Conservation (phyloP, 2,888 invertebrate genomes). For the Polymixis flavicincta region DNA sequence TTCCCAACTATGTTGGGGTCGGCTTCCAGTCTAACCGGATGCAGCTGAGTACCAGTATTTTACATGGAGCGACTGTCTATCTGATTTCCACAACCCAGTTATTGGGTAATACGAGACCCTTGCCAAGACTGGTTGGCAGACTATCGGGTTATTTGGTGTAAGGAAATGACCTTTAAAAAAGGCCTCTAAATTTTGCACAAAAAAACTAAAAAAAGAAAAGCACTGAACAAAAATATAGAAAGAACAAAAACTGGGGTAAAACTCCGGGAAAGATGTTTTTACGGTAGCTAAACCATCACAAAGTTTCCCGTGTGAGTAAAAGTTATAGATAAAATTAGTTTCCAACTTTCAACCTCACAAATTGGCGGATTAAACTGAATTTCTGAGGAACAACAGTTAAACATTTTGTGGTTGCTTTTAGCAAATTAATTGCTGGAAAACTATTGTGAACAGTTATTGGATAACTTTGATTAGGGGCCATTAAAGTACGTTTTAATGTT, state of each 20-base stretch:
- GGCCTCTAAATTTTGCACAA: too few species aligned
- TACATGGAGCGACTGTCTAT: too few species aligned
- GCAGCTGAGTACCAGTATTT: too few species aligned
- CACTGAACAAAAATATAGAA: constrained; percentile 30
- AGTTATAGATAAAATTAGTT: constrained; percentile 58
- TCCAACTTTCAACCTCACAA: constrained; percentile 43
- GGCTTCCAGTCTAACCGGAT: too few species aligned
- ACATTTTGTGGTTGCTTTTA: constrained; percentile 34
- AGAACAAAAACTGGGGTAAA: constrained; percentile 35
- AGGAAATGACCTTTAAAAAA: neutral
- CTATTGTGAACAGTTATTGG: constrained; percentile 52
- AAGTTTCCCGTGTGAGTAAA: constrained; percentile 42
- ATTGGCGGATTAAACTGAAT: constrained; percentile 38
- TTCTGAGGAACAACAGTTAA: constrained; percentile 39
- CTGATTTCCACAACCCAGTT: too few species aligned
- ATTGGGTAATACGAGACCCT: too few species aligned
- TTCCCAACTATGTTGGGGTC: too few species aligned
- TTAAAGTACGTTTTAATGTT: constrained; percentile 39
- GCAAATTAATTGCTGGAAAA: constrained; percentile 40
- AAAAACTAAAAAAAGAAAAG: neutral
- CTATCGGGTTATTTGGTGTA: neutral
- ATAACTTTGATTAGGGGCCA: constrained; percentile 53
- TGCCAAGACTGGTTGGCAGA: too few species aligned
- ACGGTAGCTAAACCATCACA: constrained; percentile 30
- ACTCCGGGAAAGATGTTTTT: constrained; percentile 48